Evolutionary conservation across 2,113 vertebrate species (phyloP).

Genomic region (Phainopepla nitens): DNA sequence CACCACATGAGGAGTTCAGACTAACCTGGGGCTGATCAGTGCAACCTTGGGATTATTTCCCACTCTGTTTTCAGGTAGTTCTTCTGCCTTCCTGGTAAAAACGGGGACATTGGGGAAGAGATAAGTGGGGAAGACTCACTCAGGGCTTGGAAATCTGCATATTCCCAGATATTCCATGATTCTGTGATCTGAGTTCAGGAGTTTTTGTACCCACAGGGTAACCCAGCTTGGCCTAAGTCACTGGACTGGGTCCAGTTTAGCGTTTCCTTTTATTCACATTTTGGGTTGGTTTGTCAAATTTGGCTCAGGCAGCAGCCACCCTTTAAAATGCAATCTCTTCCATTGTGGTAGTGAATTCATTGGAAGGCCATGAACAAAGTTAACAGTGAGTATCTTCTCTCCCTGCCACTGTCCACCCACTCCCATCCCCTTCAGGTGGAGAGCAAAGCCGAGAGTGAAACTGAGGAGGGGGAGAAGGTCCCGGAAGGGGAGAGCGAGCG

Average conservation of each 20-base stretch:
- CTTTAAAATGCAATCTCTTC: neutral
- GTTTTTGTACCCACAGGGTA: neutral
- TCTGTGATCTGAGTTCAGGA: neutral
- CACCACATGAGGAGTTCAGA: neutral
- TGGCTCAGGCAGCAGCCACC: neutral
- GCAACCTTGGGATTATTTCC: neutral
- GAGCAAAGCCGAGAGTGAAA: slow-evolving; percentile 79
- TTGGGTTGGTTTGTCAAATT: fast-evolving
- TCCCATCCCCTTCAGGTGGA: slow-evolving; percentile 73
- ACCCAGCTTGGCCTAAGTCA: neutral
- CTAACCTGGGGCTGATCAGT: neutral
- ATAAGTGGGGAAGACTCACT: neutral
- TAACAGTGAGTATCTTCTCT: neutral
- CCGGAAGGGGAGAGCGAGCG: slow-evolving; percentile 79
- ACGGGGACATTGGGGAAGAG: neutral
- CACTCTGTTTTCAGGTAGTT: neutral
- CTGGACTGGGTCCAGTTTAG: neutral
- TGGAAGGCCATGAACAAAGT: neutral
- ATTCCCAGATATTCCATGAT: neutral
- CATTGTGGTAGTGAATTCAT: too few species aligned
- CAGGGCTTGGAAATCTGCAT: neutral
- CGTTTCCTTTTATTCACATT: neutral
- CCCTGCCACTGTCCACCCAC: neutral
- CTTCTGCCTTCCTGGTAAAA: neutral
- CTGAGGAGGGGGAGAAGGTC: slow-evolving; percentile 78